Base-by-base conservation (phyloP, 2,797 vertebrate genomes). In the Hybognathus amarus region DNA sequence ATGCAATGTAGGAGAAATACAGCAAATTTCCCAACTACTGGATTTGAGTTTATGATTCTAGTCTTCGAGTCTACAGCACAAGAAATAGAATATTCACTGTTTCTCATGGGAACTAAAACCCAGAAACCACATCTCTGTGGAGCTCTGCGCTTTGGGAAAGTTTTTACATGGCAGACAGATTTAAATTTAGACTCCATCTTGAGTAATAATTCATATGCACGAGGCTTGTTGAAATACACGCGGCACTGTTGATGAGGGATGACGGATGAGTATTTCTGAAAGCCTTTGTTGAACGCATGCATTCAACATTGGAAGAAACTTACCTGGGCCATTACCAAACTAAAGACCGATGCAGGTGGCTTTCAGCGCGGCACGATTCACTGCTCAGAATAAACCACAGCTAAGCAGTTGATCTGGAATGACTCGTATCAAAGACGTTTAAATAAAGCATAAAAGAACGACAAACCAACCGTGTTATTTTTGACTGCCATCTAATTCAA, bases 161-260 rank as follows among this genome's bases (percentile, higher is more conserved):
- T 73, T 64, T 78, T 68, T 66, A 67, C 66, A 5, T 1, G 22
- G 33, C 40, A 77, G 54, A 77, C 64, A 18, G 63, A 40, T 82
- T 87, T 79, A 82, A 77, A 87, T 83, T 38, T 33, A 47, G 80
- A 87, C 77, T 83, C 47, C 42, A 67, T 59, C 33, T 20, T 83
- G 75, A 75, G 77, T 75, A 83, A 80, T 83, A 86, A 83, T 86
- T 86, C 27, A 86, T 83, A 52, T 54, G 45, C 38, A 52, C 47
- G 45, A 77, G 59, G 47, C 69, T 61, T 68, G 79, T 83, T 78
- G 70, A 85, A 86, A 87, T 76, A 27, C 54, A 83, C 6, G 22
- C 12, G 54, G 47, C n/a, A 67, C 47, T 45, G 56, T 27, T 13
- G 5, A n/a, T 47, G n/a, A 13, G 85, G 76, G 42, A 30, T 74